Base-by-base conservation (phyloP, 2,888 invertebrate species). In the Hipparchia semele region DNA sequence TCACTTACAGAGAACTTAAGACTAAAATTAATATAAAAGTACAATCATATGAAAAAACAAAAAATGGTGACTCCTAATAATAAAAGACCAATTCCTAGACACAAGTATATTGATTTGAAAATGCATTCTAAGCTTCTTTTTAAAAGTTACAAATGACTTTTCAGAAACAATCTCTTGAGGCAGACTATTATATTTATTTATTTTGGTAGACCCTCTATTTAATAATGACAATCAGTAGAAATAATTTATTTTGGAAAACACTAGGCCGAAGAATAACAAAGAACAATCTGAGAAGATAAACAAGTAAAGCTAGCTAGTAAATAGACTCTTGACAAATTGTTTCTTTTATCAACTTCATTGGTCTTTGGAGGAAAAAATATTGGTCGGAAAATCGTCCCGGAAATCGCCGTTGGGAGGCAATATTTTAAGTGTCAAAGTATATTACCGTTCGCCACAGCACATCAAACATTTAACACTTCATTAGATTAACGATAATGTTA, bases 321-420 rank as follows among this genome's bases (percentile, higher is more conserved):
- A 84, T 85, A 85, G 83, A 82, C 85, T 84, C 79, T 82, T 87
- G 88, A 91, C 86, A 90, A 91, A 91, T 90, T 84, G 87, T 84
- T 84, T 80, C 82, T 85, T 84, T 88, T 87, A 88, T 86, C 84
- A 85, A 87, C 85, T 86, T 83, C 87, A 90, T 90, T 89, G 89
- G 84, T 86, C 87, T 86, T 82, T 80, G 82, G 83, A 86, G 86
- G 82, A 86, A 86, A 87, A 89, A 89, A 79, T 90, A 89, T 84
- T 83, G 82, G 79, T 79, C 80, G 86, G 83, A 85, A 86, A 87
- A 86, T 88, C 83, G 88, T 23, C 87, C 87, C 85, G 86, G 75
- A 84, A 80, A 81, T 79, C 54, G 70, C 79, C 76, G 75, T 79
- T 79, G 78, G 79, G 75, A 79, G 83, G 84, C 85, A 85, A 88